These are phyloP conservation scores for Streblospio benedicti DNA, from an alignment of 1,140 invertebrate species.

Conservation along the genomic window DNA sequence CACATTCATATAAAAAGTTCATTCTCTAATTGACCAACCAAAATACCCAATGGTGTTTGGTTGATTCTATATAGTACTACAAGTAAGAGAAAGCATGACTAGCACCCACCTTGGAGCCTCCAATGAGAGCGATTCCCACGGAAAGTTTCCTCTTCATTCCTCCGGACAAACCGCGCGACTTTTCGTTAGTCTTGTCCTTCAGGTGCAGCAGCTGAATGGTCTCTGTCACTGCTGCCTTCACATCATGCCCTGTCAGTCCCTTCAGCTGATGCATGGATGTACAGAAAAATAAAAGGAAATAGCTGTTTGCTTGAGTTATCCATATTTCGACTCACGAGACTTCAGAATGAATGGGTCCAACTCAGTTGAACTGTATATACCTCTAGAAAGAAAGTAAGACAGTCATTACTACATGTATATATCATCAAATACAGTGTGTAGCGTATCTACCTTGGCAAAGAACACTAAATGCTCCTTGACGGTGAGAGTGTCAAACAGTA, in stretches of 20 bases:
- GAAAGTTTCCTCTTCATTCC: constrained; percentile 50
- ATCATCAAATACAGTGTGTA: too few species aligned
- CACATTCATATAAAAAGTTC: not conserved
- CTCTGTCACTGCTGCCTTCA: not conserved
- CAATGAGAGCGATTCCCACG: constrained; percentile 51
- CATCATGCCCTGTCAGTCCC: not conserved
- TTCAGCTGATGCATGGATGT: constrained; percentile 5
- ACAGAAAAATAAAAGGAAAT: too few species aligned
- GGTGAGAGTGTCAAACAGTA: constrained; percentile 83
- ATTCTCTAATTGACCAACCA: not conserved
- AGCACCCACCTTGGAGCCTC: constrained; percentile 44
- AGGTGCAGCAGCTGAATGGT: constrained; percentile 3
- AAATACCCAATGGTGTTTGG: not conserved
- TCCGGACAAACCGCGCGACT: constrained; percentile 34
- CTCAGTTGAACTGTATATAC: too few species aligned
- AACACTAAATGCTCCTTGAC: constrained; percentile 83
- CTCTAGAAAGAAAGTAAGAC: too few species aligned
- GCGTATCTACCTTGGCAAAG: constrained; percentile 56
- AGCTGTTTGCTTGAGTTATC: too few species aligned
- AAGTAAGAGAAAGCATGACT: too few species aligned
- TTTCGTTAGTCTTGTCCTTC: constrained; percentile 8
- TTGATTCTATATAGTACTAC: not conserved
- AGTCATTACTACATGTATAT: too few species aligned
- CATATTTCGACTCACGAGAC: too few species aligned
- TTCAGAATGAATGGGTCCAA: too few species aligned